Percentiles rank a stretch among this genome's conserved stretches.
These are phyloP conservation scores for Montipora efflorescens DNA, from an alignment of 64 coral and sea anemone species.

Conservation along the genomic window DNA sequence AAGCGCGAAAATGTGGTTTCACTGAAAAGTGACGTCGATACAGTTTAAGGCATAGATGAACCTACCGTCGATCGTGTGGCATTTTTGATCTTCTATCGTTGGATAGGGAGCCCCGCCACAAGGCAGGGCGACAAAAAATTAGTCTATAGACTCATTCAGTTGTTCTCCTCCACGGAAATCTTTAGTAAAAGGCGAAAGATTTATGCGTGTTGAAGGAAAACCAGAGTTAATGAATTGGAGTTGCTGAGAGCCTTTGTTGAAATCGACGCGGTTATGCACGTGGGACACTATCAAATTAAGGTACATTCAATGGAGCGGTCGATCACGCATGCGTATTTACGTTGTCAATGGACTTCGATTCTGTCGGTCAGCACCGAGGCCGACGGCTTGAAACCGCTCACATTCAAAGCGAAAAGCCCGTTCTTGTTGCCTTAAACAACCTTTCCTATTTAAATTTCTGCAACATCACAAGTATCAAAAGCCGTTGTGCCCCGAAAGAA, in stretches of 20 bases:
- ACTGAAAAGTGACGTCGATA: too few relatives aligned
- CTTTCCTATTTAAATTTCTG: too few relatives aligned
- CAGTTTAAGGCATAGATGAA: too few relatives aligned
- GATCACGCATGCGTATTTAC: conserved; percentile 2
- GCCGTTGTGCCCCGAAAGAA: too few relatives aligned
- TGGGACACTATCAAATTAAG: not conserved
- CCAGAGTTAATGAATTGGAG: not conserved
- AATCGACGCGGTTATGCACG: not conserved
- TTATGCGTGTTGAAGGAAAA: conserved; percentile 78
- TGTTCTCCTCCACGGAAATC: conserved; percentile 86
- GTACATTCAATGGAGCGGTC: not conserved
- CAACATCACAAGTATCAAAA: too few relatives aligned
- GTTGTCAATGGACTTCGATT: not conserved
- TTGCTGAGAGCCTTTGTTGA: not conserved
- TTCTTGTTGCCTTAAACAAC: too few relatives aligned
- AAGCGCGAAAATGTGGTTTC: too few relatives aligned
- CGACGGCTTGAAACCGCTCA: too few relatives aligned
- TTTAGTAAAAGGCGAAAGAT: conserved; percentile 95
- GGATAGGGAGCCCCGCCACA: conserved; percentile 26
- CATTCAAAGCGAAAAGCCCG: not conserved
- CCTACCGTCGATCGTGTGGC: too few relatives aligned
- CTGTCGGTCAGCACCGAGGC: not conserved
- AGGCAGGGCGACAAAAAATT: conserved; percentile 83
- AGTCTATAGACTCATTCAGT: conserved; percentile 84
- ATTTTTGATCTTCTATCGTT: not conserved